Base-by-base conservation (phyloP, 2,113 vertebrate species). In the Aepyceros melampus region DNA sequence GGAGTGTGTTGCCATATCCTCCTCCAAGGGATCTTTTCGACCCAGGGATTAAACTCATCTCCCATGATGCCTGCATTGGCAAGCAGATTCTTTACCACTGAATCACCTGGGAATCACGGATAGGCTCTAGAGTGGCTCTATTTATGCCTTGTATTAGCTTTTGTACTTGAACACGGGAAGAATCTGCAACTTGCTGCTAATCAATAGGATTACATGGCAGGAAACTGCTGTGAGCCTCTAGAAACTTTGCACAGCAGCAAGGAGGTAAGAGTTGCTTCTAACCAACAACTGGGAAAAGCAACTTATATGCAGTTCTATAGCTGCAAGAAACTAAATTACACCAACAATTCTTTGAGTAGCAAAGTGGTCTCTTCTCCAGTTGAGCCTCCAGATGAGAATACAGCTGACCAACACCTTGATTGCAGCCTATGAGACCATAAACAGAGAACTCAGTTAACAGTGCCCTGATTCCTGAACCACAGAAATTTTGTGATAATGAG, bases 251-350 rank as follows among this genome's bases (percentile, higher is more conserved):
- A 0, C 17, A 74, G 6, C 6, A 33, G 11, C 7, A 82, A 29
- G 29, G 4, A 82, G 11, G 9, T 85, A 1, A 90, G 36, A 1
- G 4, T 76, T 13, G 9, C n/a, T 85, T 87, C 16, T 60, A 31
- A 13, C 6, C 25, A 81, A n/a, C 4, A 40, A 15, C 71, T 6
- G 23, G 3, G 19, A 90, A 95, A 85, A 88, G n/a, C 15, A 92
- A 45, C 7, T 79, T 16, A 36, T 10, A 7, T 0, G 29, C 19
- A 85, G 1, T 49, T 2, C 3, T 49, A 45, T 2, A 56, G 14
- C 13, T 81, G 5, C 2, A 67, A 82, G 33, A 60, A 76, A 60
- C 12, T 74, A 29, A 96, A 81, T 33, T 53, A 6, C 56, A 0
- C 14, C 27, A 76, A 23, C 7, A 53, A 5, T 10, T 45, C 45